Base-by-base conservation (phyloP, 2,113 vertebrate species). In the Cryptomyrus ogoouensis region DNA sequence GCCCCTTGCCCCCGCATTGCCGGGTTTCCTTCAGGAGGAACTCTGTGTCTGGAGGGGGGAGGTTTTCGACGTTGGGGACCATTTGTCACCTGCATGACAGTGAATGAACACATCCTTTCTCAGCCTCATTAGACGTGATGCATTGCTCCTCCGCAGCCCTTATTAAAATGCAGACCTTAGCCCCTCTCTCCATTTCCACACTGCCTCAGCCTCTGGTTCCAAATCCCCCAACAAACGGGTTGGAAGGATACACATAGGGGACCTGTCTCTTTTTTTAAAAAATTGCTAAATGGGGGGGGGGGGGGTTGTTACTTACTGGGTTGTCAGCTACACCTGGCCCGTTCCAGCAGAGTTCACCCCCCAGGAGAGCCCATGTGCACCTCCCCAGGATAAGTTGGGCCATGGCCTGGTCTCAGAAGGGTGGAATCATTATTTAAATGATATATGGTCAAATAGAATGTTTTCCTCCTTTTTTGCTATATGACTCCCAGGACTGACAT, bases 141-240 rank as follows among this genome's bases (percentile, higher is more conserved):
- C 90, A 90, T 50, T 56, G 35, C 86, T 52, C 49, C 12, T 88
- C 27, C 12, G 70, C 24, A 27, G 49, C 66, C 21, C 87, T 58
- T 74, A 90, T 90, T 90, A 83, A 90, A 90, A 90, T 89, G 90
- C 87, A 90, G 52, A 88, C 70, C 74, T 83, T 83, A 27, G 53
- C 80, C 89, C 42, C 52, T 15, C 77, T 84, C 80, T 89, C 35
- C 27, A 89, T 89, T 89, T 89, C 77, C 89, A 31, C 89, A 85
- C 89, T 44, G 89, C 21, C 89, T 80, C 24, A 85, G 77, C 42
- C 52, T 15, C 52, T 27, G 89, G 39, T 89, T 83, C 50, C 80
- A 66, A 89, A 89, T 89, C 89, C 80, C 77, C 80, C n/a, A 89
- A 62, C 77, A 85, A 89, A 84, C 27, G 53, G 89, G 52, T 42